These are phyloP conservation scores for Hypocryptadius cinnamomeus DNA, from an alignment of 2,113 vertebrate genomes.

Conservation along the genomic window DNA sequence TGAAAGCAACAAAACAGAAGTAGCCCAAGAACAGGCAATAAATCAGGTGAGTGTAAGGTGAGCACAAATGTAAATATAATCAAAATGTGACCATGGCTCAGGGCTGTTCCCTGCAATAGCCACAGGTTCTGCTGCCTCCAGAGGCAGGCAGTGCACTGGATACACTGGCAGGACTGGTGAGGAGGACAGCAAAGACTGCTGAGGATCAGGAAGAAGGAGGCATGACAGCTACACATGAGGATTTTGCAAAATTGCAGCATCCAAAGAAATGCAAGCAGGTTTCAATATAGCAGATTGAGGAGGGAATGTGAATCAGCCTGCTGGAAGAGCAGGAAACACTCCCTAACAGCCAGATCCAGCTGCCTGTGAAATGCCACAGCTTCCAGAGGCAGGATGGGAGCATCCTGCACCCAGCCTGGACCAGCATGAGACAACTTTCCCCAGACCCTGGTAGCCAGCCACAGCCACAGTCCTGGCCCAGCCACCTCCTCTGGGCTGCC, in stretches of 20 bases:
- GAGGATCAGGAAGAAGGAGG: not conserved
- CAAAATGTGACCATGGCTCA: rapidly evolving
- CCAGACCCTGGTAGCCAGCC: rapidly evolving
- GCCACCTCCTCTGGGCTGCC: rapidly evolving
- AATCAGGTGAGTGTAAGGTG: not conserved
- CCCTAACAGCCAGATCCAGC: not conserved
- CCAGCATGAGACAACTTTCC: rapidly evolving
- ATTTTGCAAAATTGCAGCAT: not conserved
- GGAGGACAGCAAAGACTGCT: not conserved
- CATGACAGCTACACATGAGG: not conserved
- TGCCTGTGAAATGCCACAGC: not conserved
- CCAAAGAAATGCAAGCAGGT: not conserved
- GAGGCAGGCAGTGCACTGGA: not conserved
- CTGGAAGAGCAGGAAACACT: not conserved
- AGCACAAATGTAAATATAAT: not conserved
- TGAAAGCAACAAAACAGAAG: not conserved
- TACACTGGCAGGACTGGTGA: not conserved
- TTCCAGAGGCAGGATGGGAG: not conserved
- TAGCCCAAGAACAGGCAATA: not conserved
- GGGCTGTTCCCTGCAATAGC: not conserved
- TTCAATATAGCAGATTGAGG: not conserved
- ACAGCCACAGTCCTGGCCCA: not conserved
- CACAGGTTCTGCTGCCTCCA: not conserved
- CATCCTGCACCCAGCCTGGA: not conserved
- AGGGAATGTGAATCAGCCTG: not conserved